Conservation (phyloP, 2,113 vertebrate species). For the Brienomyrus longianalis region DNA sequence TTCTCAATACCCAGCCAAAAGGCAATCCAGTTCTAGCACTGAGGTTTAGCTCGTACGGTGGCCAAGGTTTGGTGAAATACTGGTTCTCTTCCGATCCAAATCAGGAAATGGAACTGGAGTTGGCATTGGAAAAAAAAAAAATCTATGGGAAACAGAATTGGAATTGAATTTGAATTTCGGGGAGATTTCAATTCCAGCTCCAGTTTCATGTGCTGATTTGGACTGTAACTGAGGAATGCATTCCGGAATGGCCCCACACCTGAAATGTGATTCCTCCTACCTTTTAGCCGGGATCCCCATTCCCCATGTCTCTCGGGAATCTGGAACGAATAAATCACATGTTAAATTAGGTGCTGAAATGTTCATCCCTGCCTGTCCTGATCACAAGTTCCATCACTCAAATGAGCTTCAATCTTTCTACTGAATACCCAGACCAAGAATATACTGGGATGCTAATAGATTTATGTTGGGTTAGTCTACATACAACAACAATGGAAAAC, state of each 20-base stretch:
- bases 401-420: not conserved
- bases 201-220: too few relatives aligned
- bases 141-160: too few relatives aligned
- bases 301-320: not conserved
- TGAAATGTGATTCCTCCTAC: not conserved
- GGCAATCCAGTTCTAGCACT: not conserved
- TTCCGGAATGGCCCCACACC: too few relatives aligned
- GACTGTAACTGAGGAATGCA: too few relatives aligned
- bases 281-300: not conserved
- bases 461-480: not conserved
- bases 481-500: not conserved
- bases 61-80: not conserved
- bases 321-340: not conserved
- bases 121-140: too few relatives aligned
- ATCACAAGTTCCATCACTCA: not conserved
- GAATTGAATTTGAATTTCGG: too few relatives aligned
- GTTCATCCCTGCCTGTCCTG: not conserved
- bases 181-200: too few relatives aligned
- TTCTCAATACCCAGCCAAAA: not conserved
- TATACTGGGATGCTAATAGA: not conserved
- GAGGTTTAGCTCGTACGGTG: not conserved
- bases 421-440: not conserved
- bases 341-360: not conserved
- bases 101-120: too few relatives aligned
- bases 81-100: not conserved